A percentile compares a stretch with the other conserved stretches of the same genome.
Conservation (phyloP, 2,888 invertebrate genomes). For the Tillus elongatus region DNA sequence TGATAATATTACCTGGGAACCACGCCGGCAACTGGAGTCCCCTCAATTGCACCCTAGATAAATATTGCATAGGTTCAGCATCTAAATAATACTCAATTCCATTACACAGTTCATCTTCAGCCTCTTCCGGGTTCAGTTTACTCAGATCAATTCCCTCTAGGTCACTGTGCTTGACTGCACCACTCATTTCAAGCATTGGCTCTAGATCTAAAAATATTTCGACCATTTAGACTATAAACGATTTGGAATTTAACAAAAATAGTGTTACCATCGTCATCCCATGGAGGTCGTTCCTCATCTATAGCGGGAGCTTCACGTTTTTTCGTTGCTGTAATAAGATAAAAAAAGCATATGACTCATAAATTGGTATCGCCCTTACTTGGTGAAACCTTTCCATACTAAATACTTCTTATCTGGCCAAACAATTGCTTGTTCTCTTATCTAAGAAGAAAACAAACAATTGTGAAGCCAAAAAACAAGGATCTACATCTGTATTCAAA, state of each 20-base stretch:
- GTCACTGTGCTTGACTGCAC: constrained; percentile 27
- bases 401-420: not conserved
- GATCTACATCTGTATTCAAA: too few relatives aligned
- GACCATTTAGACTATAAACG: too few relatives aligned
- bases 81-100: constrained; percentile 36
- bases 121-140: constrained; percentile 21
- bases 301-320: too few relatives aligned
- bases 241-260: too few relatives aligned
- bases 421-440: too few relatives aligned
- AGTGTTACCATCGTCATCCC: constrained; percentile 9
- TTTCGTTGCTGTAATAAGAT: too few relatives aligned
- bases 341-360: constrained; percentile 1
- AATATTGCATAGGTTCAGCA: constrained; percentile 32
- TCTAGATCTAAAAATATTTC: not conserved
- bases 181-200: constrained; percentile 13
- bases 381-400: too few relatives aligned
- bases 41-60: constrained; percentile 35
- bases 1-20: constrained; percentile 34
- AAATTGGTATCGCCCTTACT: not conserved
- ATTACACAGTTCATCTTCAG: constrained; percentile 23
- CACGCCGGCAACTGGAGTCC: constrained; percentile 35
- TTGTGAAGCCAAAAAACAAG: too few relatives aligned
- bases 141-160: constrained; percentile 23
- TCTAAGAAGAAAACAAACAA: too few relatives aligned
- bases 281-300: constrained; percentile 9